Percentiles rank a stretch among this genome's conserved stretches.
Evolutionary conservation across 2,888 invertebrate genomes (phyloP).

Genomic region (Folsomia manolachei): DNA sequence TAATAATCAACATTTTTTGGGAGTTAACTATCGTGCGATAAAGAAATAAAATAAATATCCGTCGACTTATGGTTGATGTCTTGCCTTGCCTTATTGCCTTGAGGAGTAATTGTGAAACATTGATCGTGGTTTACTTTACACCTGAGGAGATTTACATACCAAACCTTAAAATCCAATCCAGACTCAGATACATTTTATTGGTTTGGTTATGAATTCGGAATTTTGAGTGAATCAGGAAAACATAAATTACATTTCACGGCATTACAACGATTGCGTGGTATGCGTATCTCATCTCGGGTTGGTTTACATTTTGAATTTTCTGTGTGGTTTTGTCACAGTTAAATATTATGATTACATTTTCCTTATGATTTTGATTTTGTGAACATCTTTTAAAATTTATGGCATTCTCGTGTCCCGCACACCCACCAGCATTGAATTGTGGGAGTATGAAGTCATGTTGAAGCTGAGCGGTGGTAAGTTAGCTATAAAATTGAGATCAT

Average conservation of each 20-base stretch:
- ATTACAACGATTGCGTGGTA: no score
- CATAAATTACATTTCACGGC: not conserved
- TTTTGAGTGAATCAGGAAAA: not conserved
- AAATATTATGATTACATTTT: not conserved
- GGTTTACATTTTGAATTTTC: not conserved
- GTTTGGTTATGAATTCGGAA: not conserved
- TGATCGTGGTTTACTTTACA: not conserved
- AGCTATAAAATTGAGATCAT: conserved; percentile 6
- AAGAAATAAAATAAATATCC: conserved; percentile 20
- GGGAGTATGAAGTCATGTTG: no score
- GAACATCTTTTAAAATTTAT: conserved; percentile 1
- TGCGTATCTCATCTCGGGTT: not conserved
- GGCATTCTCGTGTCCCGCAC: conserved; percentile 1
- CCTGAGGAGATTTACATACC: not conserved
- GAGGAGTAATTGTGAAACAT: not conserved
- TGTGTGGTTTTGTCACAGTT: not conserved
- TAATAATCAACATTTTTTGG: not conserved
- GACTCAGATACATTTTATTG: not conserved
- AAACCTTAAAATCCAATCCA: no score
- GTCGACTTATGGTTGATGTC: no score
- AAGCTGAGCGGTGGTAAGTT: not conserved
- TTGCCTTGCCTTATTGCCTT: not conserved
- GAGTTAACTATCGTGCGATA: conserved; percentile 6
- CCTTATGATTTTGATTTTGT: not conserved
- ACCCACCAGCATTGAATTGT: no score